phyloP scores from a whole-genome alignment of 1,140 invertebrate species.

The Papilio polytes region DNA sequence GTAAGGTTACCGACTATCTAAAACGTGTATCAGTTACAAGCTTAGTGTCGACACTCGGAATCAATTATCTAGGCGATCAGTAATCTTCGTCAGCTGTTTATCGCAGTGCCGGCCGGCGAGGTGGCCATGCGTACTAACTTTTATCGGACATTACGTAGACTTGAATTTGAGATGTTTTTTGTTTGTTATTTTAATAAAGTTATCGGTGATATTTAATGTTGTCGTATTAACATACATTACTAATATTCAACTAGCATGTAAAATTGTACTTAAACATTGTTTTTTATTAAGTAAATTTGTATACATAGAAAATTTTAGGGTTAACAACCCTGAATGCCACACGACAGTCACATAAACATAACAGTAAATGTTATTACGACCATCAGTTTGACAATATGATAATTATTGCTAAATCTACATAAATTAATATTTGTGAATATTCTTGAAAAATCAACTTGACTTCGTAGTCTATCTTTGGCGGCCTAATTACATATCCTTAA shows the following conservation, averaged over 20 bases:
- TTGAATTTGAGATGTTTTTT: neutral
- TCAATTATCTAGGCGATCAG: constrained; percentile 41
- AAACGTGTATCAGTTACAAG: constrained; percentile 31
- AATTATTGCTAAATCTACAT: neutral
- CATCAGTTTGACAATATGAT: neutral
- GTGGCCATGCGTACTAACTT: neutral
- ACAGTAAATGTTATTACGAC: neutral
- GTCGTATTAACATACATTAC: too few species aligned
- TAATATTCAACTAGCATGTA: too few species aligned
- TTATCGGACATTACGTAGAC: neutral
- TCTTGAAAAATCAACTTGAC: neutral
- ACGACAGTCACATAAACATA: neutral
- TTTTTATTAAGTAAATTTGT: too few species aligned
- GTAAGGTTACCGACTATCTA: constrained; percentile 19
- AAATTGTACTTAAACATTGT: too few species aligned
- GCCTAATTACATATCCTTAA: neutral
- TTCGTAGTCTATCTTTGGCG: neutral
- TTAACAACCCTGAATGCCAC: neutral
- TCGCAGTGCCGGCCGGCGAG: constrained; percentile 39
- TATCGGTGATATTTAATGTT: too few species aligned
- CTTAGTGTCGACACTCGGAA: constrained; percentile 37
- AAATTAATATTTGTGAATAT: constrained; percentile 10
- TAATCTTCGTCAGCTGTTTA: constrained; percentile 47
- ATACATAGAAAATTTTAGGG: neutral
- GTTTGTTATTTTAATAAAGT: neutral